Conservation (phyloP, 2,113 vertebrate species). For the Chaetodon auriga region DNA sequence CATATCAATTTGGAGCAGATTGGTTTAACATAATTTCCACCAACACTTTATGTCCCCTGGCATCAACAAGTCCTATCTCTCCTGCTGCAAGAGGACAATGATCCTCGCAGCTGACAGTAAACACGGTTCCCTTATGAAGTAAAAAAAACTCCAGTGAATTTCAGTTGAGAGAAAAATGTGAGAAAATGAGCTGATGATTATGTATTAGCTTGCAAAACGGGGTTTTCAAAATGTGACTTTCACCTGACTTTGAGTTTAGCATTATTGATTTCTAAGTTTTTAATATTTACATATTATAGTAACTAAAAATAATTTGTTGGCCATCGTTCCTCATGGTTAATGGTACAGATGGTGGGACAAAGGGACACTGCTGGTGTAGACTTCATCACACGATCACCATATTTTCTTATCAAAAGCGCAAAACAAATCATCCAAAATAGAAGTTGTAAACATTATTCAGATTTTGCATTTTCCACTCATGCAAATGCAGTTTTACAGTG, state of each 20-base stretch:
- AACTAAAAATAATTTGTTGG: no score
- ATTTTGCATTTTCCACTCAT: no score
- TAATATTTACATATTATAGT: no score
- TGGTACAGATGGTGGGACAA: not conserved
- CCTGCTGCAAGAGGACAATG: not conserved
- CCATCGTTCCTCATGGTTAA: not conserved
- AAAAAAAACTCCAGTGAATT: not conserved
- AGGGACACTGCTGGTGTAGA: no score
- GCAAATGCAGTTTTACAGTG: not conserved
- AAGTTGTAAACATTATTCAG: not conserved
- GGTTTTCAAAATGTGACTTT: not conserved
- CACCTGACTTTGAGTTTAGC: not conserved
- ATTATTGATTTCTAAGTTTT: not conserved
- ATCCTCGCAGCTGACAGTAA: not conserved
- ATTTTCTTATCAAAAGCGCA: not conserved
- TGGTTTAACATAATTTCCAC: not conserved
- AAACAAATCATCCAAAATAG: not conserved
- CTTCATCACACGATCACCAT: not conserved
- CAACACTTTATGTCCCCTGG: not conserved
- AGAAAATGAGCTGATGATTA: not conserved
- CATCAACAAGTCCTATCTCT: not conserved
- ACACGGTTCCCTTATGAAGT: not conserved
- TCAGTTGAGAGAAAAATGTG: not conserved
- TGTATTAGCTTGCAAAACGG: not conserved
- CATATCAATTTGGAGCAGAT: not conserved